Percentiles rank a stretch among this genome's conserved stretches.
These are phyloP conservation scores for Gavia stellata DNA, from an alignment of 2,113 vertebrate species.

Conservation along the genomic window DNA sequence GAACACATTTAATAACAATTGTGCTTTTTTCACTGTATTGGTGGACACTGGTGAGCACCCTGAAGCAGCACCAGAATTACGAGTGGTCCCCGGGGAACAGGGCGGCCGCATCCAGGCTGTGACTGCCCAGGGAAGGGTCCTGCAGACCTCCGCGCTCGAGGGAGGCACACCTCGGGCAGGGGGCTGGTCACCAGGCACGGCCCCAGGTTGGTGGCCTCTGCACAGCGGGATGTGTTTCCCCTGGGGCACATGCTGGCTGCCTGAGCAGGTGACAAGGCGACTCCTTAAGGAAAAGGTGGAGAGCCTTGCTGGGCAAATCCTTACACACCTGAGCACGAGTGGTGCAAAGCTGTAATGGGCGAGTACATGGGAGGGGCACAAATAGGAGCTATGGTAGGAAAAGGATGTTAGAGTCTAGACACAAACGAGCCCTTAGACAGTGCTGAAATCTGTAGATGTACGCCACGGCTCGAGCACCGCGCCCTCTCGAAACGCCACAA, in stretches of 20 bases:
- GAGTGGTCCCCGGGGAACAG: rapidly evolving
- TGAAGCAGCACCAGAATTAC: background rate
- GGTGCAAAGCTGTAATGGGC: background rate
- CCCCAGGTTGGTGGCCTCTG: rapidly evolving
- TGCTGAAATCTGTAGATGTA: background rate
- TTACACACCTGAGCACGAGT: no score
- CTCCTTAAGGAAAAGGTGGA: background rate
- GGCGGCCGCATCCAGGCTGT: rapidly evolving
- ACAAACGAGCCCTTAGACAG: background rate
- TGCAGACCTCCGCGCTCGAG: no score
- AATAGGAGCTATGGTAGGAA: background rate
- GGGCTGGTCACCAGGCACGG: background rate
- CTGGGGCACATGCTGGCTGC: background rate
- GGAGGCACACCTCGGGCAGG: background rate
- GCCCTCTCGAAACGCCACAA: background rate
- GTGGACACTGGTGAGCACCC: background rate
- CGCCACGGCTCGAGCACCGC: background rate
- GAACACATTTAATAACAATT: background rate
- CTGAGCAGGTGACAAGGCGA: background rate
- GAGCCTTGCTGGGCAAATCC: background rate
- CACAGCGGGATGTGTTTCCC: background rate
- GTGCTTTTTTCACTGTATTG: background rate
- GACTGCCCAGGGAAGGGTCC: background rate
- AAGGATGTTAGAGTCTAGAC: background rate
- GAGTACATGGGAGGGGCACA: no score